Percentiles rank a stretch among this genome's conserved stretches.
These are phyloP conservation scores for Thecocarcelia acutangulata DNA, from an alignment of 2,888 invertebrate species.

Conservation along the genomic window DNA sequence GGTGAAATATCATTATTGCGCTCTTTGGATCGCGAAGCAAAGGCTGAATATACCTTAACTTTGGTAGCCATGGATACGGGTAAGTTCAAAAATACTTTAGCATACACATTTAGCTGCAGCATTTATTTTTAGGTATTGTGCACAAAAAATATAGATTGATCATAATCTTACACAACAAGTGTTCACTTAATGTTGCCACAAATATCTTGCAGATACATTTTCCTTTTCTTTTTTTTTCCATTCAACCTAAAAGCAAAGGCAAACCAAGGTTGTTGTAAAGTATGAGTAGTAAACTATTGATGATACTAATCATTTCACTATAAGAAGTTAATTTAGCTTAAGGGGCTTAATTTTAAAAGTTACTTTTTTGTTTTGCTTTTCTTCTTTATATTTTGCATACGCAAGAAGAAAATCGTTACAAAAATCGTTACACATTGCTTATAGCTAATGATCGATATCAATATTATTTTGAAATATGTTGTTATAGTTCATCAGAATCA, in stretches of 20 bases:
- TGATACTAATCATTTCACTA: conserved; percentile 68
- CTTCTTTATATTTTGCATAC: conserved; percentile 21
- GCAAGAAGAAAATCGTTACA: conserved; percentile 17
- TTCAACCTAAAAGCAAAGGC: conserved; percentile 28
- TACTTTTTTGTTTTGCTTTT: conserved; percentile 20
- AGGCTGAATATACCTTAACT: conserved; percentile 91
- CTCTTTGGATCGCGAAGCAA: conserved; percentile 91
- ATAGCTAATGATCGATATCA: conserved; percentile 68
- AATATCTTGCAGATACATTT: conserved; percentile 52
- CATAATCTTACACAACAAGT: conserved; percentile 68
- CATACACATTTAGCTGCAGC: conserved; percentile 5
- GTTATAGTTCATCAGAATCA: conserved; percentile 65
- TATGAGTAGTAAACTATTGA: conserved; percentile 66
- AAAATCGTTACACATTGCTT: conserved; percentile 66
- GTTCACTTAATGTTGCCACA: conserved; percentile 61
- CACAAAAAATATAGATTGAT: conserved; percentile 47
- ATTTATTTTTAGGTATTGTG: background rate
- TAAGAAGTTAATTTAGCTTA: conserved; percentile 68
- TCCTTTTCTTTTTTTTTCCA: conserved; percentile 14
- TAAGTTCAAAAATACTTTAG: conserved; percentile 82
- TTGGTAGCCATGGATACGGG: conserved; percentile 97
- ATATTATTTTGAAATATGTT: conserved; percentile 70
- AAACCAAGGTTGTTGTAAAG: conserved; percentile 50
- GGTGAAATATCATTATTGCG: conserved; percentile 93
- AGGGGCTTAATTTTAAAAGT: conserved; percentile 59